These are phyloP conservation scores for Drosophila virilis DNA, from an alignment of 1,140 invertebrate species.

Conservation along the genomic window DNA sequence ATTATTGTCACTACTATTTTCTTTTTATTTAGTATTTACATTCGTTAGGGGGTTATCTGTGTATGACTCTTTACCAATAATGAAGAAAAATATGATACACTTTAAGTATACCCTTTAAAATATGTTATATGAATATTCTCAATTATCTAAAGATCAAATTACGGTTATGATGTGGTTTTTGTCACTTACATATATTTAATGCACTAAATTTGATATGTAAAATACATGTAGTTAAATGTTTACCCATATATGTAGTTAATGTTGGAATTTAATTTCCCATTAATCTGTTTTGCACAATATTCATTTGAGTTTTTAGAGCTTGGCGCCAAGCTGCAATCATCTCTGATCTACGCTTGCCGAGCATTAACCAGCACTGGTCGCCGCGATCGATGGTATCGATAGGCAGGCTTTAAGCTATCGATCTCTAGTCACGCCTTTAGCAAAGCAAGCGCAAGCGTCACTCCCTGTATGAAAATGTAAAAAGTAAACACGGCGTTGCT, in stretches of 20 bases:
- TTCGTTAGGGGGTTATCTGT: not conserved
- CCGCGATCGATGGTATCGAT: slow-evolving; percentile 26
- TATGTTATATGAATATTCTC: too few species aligned
- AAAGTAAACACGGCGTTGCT: slow-evolving; percentile 37
- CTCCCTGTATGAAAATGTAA: slow-evolving; percentile 48
- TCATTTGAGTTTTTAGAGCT: slow-evolving; percentile 4
- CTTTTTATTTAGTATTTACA: not conserved
- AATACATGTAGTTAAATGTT: not conserved
- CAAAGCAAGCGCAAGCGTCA: slow-evolving; percentile 45
- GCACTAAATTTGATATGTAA: not conserved
- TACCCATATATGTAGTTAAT: slow-evolving; percentile 1
- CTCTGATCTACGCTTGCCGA: slow-evolving; percentile 13
- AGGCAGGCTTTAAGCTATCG: slow-evolving; percentile 35
- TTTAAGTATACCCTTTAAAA: too few species aligned
- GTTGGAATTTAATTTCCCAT: not conserved
- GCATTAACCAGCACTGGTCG: slow-evolving; percentile 6
- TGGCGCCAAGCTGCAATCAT: slow-evolving; percentile 27
- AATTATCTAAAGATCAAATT: too few species aligned
- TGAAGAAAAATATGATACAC: too few species aligned
- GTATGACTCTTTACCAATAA: not conserved
- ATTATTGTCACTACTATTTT: not conserved
- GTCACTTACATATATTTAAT: slow-evolving; percentile 1
- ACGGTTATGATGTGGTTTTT: not conserved
- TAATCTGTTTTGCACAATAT: not conserved
- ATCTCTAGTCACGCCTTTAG: slow-evolving; percentile 21